phyloP scores from a whole-genome alignment of 1,140 invertebrate genomes.

The Pogonus chalceus region DNA sequence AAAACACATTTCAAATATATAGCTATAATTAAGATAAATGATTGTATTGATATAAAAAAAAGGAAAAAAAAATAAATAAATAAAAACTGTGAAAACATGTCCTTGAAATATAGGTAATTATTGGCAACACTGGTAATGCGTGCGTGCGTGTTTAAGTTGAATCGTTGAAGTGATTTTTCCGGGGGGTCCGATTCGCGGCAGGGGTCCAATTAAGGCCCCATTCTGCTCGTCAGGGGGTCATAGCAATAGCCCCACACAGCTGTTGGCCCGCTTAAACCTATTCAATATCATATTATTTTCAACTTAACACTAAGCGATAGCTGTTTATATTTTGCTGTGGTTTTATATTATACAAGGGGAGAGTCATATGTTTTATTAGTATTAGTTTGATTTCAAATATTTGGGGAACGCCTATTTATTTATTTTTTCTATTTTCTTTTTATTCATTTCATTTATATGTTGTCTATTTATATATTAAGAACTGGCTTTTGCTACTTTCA shows the following conservation, averaged over 20 bases:
- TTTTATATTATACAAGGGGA: no score
- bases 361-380: no score
- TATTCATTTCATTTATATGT: no score
- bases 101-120: no score
- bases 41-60: neutral
- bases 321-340: no score
- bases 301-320: slow-evolving; percentile 8
- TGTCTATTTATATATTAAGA: no score
- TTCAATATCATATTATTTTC: slow-evolving; percentile 10
- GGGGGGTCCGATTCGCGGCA: slow-evolving; percentile 16
- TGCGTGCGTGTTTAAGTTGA: neutral
- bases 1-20: neutral
- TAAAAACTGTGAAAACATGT: neutral
- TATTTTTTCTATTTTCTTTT: no score
- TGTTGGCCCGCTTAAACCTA: slow-evolving; percentile 1
- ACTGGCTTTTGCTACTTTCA: no score
- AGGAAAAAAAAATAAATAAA: neutral
- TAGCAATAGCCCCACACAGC: slow-evolving; percentile 8
- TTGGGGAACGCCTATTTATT: no score
- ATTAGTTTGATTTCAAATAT: no score
- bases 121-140: neutral
- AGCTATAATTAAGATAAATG: neutral
- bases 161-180: neutral
- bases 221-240: slow-evolving; percentile 13
- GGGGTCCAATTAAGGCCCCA: slow-evolving; percentile 27